Conservation (phyloP, 2,797 vertebrate species). For the Pagetopsis macropterus region DNA sequence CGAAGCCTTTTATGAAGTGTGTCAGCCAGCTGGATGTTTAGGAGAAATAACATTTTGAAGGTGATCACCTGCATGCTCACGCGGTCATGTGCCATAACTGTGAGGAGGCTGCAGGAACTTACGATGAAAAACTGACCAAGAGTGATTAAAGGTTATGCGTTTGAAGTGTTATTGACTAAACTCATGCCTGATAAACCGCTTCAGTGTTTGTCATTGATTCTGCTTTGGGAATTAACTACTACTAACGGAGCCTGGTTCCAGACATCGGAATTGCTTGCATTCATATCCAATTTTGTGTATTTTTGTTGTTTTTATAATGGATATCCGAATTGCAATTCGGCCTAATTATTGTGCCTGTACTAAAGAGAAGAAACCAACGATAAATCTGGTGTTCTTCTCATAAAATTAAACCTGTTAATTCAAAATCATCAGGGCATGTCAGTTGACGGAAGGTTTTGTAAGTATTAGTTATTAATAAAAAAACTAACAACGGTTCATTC, state of each 20-base stretch:
- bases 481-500: neutral
- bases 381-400: neutral
- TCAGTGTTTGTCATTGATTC: conserved; percentile 26
- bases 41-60: conserved; percentile 88
- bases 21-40: conserved; percentile 88
- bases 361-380: neutral
- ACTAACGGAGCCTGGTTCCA: conserved; percentile 32
- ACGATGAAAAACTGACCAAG: conserved; percentile 26
- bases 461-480: neutral
- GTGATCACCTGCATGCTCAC: conserved; percentile 86
- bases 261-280: neutral
- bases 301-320: neutral
- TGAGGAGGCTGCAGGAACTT: conserved; percentile 49
- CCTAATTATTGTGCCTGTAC: neutral
- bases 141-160: conserved; percentile 12
- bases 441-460: neutral
- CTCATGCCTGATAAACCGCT: conserved; percentile 46
- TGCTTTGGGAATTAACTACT: conserved; percentile 21
- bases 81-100: conserved; percentile 28
- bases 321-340: neutral
- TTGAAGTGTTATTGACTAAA: conserved; percentile 31
- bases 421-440: neutral
- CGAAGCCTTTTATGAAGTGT: conserved; percentile 86
- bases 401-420: neutral
- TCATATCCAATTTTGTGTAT: neutral